These are phyloP conservation scores for Ceratina japonica DNA, from an alignment of 1,140 invertebrate genomes.

Conservation along the genomic window DNA sequence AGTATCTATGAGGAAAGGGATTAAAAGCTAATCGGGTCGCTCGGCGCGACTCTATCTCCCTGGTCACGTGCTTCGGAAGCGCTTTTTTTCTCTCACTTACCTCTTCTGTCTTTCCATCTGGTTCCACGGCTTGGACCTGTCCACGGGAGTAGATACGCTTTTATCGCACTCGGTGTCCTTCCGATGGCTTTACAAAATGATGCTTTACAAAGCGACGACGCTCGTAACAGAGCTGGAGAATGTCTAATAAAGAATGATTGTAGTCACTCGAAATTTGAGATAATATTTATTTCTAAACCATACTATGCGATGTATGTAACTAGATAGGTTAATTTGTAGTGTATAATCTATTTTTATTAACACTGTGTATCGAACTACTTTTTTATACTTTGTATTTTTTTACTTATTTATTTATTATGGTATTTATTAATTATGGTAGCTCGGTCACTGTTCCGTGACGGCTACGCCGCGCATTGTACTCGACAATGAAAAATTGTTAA, in stretches of 20 bases:
- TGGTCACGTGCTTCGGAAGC: background rate
- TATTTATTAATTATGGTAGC: background rate
- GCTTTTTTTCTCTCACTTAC: background rate
- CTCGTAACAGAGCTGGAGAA: no score
- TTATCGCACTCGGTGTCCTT: background rate
- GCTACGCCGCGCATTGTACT: background rate
- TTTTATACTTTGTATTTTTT: background rate
- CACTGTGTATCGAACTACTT: background rate
- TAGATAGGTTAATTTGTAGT: no score
- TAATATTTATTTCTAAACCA: no score
- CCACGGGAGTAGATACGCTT: background rate
- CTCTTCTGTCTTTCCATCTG: background rate
- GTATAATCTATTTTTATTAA: no score
- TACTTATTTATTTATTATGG: constrained; percentile 15
- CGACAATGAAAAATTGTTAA: background rate
- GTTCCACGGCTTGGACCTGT: background rate
- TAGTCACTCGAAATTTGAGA: no score
- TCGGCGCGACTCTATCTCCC: background rate
- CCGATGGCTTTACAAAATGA: constrained; percentile 15
- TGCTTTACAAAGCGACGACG: background rate
- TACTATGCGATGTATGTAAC: no score
- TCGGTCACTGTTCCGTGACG: no score
- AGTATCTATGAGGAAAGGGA: background rate
- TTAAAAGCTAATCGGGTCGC: background rate
- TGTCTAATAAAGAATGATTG: no score